These are phyloP conservation scores for Melanaphis sacchari DNA, from an alignment of 1,140 invertebrate genomes.

Conservation along the genomic window DNA sequence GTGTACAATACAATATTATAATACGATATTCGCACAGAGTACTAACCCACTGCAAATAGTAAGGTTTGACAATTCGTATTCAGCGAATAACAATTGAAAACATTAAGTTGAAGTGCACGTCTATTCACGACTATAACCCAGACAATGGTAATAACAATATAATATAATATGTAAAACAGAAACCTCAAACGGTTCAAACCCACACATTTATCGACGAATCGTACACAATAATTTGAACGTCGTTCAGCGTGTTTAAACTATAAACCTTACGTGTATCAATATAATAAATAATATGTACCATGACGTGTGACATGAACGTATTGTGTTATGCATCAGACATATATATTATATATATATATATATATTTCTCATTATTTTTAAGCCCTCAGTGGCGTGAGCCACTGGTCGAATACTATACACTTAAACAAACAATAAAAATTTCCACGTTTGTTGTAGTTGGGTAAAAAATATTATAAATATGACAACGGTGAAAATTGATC, in stretches of 20 bases:
- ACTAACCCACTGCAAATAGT: neutral
- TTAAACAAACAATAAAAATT: no score
- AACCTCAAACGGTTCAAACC: neutral
- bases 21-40: neutral
- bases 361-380: neutral
- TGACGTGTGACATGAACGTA: neutral
- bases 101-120: neutral
- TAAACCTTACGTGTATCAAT: neutral
- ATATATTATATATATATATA: neutral
- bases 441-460: neutral
- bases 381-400: neutral
- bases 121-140: neutral
- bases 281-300: neutral
- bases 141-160: neutral
- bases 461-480: neutral
- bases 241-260: neutral
- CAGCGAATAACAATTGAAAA: constrained; percentile 1
- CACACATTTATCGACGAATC: neutral
- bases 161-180: neutral
- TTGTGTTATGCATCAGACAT: neutral
- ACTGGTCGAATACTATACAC: neutral
- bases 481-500: neutral
- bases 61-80: neutral
- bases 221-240: neutral
- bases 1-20: constrained; percentile 4